Evolutionary conservation across 2,113 vertebrate genomes (phyloP), one percentile per base, ranked within the genome.

Genomic region (Caretta caretta): DNA sequence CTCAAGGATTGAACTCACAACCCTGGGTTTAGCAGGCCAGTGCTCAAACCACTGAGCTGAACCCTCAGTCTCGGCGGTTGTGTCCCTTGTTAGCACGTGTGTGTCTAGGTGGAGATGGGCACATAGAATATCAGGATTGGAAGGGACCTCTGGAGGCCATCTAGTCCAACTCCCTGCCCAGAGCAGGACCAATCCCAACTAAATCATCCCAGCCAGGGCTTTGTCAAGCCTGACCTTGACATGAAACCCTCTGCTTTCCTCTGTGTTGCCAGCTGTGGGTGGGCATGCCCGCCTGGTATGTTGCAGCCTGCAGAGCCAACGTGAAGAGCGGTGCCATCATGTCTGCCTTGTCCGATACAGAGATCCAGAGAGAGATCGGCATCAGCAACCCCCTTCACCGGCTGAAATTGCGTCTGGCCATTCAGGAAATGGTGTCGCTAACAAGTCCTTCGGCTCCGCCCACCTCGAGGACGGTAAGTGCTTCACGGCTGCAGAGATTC

Each of bases 271-370:
- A 99, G 99, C 99, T 99, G 96, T 99, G 99, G 99, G 99, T 99
- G 95, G 99, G 99, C 42, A 99, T 99, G 99, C 99, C 99, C 0
- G 99, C 99, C 80, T 99, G 99, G 99, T 99, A 99, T 1, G 99
- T 99, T 93, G 99, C 99, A 0, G 99, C 99, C 11, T 99, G 99
- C 95, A 98, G 99, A 51, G 99, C 99, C 97, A 99, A 99, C 3
- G 99, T 99, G 98, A 99, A 99, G 98, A 99, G 99, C 0, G 99
- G 99, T 1, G 99, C 99, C 98, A 99, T 99, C 98, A 99, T 99
- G 99, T 99, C 99, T 0, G 99, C 99, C 9, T 97, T 99, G 97
- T 99, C 99, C 0, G 99, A 99, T 98, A 99, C 99, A 0, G 99
- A 99, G 98, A 99, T 99, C 98, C 99, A 99, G 98, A 97, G 99